Base-by-base conservation (phyloP, 2,888 invertebrate species). In the Drosophila planitibia region DNA sequence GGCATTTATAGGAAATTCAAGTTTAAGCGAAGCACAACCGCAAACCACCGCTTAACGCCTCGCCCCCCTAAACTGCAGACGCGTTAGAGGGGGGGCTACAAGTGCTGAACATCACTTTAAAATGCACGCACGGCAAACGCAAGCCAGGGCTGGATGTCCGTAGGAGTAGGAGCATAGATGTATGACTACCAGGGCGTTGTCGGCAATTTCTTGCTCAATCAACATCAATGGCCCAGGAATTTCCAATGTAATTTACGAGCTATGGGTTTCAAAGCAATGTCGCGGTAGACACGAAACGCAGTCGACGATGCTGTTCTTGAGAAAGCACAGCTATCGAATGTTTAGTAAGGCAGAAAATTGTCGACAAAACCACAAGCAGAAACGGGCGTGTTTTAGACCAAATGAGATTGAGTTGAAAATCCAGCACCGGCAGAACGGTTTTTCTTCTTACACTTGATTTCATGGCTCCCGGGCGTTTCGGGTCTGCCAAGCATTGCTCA, bases 141-240 rank as follows among this genome's bases (percentile, higher is more conserved):
- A 22, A 39, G 51, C 62, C 47, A 44, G 49, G 55, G 52, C 51
- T 71, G 59, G 12, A 44, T 39, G 12, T 12, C 32, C 53, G 61
- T 60, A 37, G 68, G 63, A 49, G 28, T 30, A 32, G 47, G 57
- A 53, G 44, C 47, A 35, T 7, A 9, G 22, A 47, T 54, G 72
- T 79, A 22, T 22, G 47, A 16, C 73, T 67, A 28, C 14, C 39
- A 54, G 76, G 91, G 90, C 85, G 85, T 80, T 87, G 88, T 80
- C 80, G 90, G 85, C 87, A 87, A 89, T 91, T 89, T 87, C 87
- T 87, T 87, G 91, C 91, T 91, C 87, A 87, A 87, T 87, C 87
- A 87, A 87, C 87, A 91, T 87, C 91, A 87, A 91, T 91, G 80
- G 87, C 82, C 82, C 82, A 84, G 89, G 87, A 87, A 87, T 87